Percentiles rank a stretch among this genome's conserved stretches.
phyloP scores from a whole-genome alignment of 2,113 vertebrate genomes.

The Prionailurus bengalensis region DNA sequence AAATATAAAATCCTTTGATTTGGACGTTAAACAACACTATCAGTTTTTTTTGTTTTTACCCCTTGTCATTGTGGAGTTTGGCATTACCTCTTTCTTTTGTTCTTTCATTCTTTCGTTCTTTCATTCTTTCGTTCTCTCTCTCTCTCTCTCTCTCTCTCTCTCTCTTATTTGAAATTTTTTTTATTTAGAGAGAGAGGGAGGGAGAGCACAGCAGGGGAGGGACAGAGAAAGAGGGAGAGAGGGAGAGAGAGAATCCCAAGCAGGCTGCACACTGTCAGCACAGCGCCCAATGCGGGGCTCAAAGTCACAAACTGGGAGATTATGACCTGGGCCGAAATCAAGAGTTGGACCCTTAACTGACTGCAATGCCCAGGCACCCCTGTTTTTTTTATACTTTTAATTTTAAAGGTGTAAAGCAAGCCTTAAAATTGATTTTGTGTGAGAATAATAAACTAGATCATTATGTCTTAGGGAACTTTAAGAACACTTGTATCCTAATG shows the following conservation, averaged over 20 bases:
- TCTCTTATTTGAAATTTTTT: no score
- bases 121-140: accelerated
- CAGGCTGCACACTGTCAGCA: no score
- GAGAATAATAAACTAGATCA: neutral
- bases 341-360: no score
- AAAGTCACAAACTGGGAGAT: no score
- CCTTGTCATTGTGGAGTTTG: neutral
- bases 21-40: neutral
- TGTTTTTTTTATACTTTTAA: neutral
- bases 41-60: neutral
- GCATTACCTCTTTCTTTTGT: neutral
- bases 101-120: accelerated
- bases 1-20: neutral
- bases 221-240: no score
- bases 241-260: no score
- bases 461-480: neutral
- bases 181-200: no score
- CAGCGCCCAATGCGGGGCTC: no score
- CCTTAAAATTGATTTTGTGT: neutral
- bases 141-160: no score
- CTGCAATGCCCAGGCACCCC: no score
- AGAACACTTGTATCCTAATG: neutral
- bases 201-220: no score
- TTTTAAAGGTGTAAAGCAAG: neutral
- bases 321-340: no score